Evolutionary conservation across 2,113 vertebrate genomes (phyloP).

Genomic region (Delphinus delphis): DNA sequence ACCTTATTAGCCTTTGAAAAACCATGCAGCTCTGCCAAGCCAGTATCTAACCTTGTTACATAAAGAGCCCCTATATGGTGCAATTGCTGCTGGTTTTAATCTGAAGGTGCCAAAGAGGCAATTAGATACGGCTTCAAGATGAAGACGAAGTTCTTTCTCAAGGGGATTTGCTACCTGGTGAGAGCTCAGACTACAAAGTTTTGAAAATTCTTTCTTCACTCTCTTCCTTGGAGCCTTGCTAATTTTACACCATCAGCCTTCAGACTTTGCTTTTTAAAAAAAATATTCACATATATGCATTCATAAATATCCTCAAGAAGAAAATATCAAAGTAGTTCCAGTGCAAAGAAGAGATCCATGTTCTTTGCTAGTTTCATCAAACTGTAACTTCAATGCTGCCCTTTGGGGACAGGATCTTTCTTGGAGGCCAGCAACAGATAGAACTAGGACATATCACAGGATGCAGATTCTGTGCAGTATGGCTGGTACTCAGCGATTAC

Average conservation of each 20-base stretch:
- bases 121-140: constrained; percentile 13
- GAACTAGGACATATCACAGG: neutral
- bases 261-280: neutral
- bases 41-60: constrained; percentile 28
- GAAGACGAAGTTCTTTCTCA: constrained; percentile 52
- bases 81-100: constrained; percentile 55
- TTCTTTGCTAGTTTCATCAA: neutral
- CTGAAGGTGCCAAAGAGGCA: constrained; percentile 54
- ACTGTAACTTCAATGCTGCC: neutral
- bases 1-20: constrained; percentile 75
- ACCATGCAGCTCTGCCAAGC: constrained; percentile 44
- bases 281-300: neutral
- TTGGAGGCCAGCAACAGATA: neutral
- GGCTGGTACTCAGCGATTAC: neutral
- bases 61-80: neutral
- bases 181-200: neutral
- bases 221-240: neutral
- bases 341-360: neutral
- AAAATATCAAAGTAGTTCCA: neutral
- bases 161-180: constrained; percentile 26
- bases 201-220: neutral
- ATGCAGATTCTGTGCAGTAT: neutral
- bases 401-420: neutral
- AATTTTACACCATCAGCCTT: constrained; percentile 34
- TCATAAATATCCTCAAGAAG: constrained; percentile 33